These are phyloP conservation scores for Myopa testacea DNA, from an alignment of 2,888 invertebrate genomes.

Conservation along the genomic window DNA sequence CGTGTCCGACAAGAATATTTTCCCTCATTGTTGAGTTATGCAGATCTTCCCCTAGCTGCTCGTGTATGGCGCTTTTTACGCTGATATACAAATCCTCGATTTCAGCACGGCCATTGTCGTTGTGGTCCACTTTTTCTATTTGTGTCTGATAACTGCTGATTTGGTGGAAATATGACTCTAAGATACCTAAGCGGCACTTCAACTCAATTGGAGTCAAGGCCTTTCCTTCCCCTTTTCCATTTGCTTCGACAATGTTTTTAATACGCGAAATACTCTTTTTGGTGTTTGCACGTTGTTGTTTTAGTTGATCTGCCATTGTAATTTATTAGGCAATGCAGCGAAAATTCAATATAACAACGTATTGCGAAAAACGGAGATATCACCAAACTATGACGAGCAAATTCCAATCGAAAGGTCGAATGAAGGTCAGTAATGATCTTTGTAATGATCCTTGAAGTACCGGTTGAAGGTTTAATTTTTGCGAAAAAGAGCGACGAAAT, in stretches of 20 bases:
- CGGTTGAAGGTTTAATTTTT: too few species aligned
- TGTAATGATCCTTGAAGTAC: too few species aligned
- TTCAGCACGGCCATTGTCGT: conserved; percentile 11
- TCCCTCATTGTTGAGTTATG: background rate
- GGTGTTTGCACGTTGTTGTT: background rate
- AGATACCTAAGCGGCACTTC: conserved; percentile 15
- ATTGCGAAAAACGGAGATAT: too few species aligned
- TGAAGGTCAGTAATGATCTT: background rate
- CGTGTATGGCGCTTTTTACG: conserved; percentile 18
- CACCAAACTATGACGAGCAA: background rate
- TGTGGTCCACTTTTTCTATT: conserved; percentile 10
- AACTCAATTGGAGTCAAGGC: background rate
- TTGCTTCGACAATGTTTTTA: conserved; percentile 7
- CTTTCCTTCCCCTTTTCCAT: conserved; percentile 12
- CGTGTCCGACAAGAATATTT: background rate
- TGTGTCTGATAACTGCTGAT: conserved; percentile 4
- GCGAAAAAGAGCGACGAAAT: too few species aligned
- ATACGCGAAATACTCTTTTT: too few species aligned
- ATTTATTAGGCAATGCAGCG: background rate
- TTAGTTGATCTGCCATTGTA: background rate
- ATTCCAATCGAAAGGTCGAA: background rate
- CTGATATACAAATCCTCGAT: conserved; percentile 22
- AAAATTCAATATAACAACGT: background rate
- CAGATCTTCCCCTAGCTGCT: conserved; percentile 1
- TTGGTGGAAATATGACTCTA: conserved; percentile 16